Conservation (phyloP, 2,113 vertebrate genomes). For the Megalops atlanticus region DNA sequence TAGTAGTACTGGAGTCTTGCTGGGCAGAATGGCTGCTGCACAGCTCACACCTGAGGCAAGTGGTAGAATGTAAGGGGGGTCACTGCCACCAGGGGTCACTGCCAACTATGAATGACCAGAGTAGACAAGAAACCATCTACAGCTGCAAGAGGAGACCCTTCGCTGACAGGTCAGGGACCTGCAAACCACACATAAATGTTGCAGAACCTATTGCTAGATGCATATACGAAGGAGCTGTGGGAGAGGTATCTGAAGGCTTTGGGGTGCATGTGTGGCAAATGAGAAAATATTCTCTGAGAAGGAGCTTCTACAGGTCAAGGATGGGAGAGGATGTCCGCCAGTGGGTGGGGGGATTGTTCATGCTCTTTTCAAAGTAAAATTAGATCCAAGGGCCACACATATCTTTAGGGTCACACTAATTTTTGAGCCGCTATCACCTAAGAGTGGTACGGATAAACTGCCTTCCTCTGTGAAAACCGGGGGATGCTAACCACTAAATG, state of each 20-base stretch:
- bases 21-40: too few species aligned
- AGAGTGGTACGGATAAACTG: not conserved
- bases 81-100: not conserved
- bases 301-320: not conserved
- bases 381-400: too few species aligned
- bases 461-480: not conserved
- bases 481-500: not conserved
- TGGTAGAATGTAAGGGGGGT: too few species aligned
- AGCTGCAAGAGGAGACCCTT: not conserved
- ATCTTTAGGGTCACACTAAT: too few species aligned
- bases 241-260: too few species aligned
- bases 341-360: not conserved
- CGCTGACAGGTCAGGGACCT: not conserved
- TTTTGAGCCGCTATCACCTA: too few species aligned
- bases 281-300: not conserved
- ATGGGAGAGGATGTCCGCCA: not conserved
- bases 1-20: too few species aligned
- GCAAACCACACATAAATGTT: not conserved
- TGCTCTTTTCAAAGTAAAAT: not conserved
- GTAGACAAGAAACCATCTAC: not conserved
- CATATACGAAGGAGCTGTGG: not conserved
- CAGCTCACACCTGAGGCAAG: too few species aligned
- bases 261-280: not conserved
- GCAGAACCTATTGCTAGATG: not conserved
- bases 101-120: not conserved